Evolutionary conservation across 2,888 invertebrate species (phyloP).

Genomic region (Pecten maximus): DNA sequence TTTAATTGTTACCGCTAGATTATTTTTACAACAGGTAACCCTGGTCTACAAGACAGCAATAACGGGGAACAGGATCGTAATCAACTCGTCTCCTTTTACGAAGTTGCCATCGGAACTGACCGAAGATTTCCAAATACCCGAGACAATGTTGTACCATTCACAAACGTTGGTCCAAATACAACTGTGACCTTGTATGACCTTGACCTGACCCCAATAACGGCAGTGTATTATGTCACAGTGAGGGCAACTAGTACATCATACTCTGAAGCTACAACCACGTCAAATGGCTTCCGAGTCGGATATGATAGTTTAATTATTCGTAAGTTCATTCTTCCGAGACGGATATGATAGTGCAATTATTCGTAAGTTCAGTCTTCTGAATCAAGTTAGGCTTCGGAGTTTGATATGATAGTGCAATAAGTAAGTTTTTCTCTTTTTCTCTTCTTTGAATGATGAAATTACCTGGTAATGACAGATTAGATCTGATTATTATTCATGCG

Average conservation of each 20-base stretch:
- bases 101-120: slow-evolving; percentile 71
- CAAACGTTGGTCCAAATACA: slow-evolving; percentile 65
- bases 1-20: too few relatives aligned
- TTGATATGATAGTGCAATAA: too few relatives aligned
- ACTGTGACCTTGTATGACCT: slow-evolving; percentile 65
- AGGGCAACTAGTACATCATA: slow-evolving; percentile 63
- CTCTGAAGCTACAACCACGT: slow-evolving; percentile 63
- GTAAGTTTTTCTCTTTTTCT: too few relatives aligned
- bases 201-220: slow-evolving; percentile 57
- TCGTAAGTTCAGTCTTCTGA: slow-evolving; percentile 58
- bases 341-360: background rate
- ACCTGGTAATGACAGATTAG: too few relatives aligned
- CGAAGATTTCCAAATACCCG: slow-evolving; percentile 66
- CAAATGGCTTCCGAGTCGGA: slow-evolving; percentile 70
- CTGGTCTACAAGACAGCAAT: slow-evolving; percentile 51
- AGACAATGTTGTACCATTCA: slow-evolving; percentile 68
- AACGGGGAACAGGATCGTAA: slow-evolving; percentile 50
- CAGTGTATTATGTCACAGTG: slow-evolving; percentile 71
- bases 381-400: too few relatives aligned
- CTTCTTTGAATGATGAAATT: too few relatives aligned
- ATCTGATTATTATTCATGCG: too few relatives aligned
- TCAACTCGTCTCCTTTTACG: slow-evolving; percentile 65
- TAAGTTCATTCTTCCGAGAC: too few relatives aligned
- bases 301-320: slow-evolving; percentile 62
- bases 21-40: slow-evolving; percentile 56